These are phyloP conservation scores for Girardinus metallicus DNA, from an alignment of 2,797 vertebrate genomes.

Conservation along the genomic window DNA sequence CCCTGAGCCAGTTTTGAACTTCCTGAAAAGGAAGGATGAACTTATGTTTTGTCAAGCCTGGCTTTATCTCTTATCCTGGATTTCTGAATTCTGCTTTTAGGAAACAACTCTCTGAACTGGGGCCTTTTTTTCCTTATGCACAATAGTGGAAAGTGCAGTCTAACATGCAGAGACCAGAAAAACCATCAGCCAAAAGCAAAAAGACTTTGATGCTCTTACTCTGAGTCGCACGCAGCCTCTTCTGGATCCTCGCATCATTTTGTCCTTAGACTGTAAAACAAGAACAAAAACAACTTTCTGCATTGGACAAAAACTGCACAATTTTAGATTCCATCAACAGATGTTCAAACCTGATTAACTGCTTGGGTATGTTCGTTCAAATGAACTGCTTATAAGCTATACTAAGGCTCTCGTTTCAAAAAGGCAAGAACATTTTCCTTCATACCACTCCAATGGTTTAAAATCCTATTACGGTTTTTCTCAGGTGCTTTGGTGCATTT, in stretches of 20 bases:
- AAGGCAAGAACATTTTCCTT: background rate
- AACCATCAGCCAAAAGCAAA: background rate
- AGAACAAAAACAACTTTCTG: slow-evolving; percentile 28
- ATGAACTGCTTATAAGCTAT: background rate
- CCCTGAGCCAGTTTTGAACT: no score
- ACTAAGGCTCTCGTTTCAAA: background rate
- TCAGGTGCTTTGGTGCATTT: background rate
- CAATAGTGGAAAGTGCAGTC: background rate
- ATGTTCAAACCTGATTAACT: background rate
- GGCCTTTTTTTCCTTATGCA: slow-evolving; percentile 4
- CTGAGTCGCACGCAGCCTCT: slow-evolving; percentile 97
- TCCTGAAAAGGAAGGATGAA: no score
- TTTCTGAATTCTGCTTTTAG: no score
- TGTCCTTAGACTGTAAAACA: slow-evolving; percentile 95
- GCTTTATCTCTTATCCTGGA: no score
- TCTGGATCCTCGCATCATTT: slow-evolving; percentile 99
- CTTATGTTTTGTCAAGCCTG: no score
- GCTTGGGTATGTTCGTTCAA: background rate
- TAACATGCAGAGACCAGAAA: background rate
- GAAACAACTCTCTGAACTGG: no score
- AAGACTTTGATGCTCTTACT: slow-evolving; percentile 78
- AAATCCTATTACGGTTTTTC: background rate
- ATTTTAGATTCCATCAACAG: background rate
- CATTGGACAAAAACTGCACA: background rate
- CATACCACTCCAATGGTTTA: background rate